These are phyloP conservation scores for Sarcophaga caerulescens DNA, from an alignment of 2,888 invertebrate species.

Conservation along the genomic window DNA sequence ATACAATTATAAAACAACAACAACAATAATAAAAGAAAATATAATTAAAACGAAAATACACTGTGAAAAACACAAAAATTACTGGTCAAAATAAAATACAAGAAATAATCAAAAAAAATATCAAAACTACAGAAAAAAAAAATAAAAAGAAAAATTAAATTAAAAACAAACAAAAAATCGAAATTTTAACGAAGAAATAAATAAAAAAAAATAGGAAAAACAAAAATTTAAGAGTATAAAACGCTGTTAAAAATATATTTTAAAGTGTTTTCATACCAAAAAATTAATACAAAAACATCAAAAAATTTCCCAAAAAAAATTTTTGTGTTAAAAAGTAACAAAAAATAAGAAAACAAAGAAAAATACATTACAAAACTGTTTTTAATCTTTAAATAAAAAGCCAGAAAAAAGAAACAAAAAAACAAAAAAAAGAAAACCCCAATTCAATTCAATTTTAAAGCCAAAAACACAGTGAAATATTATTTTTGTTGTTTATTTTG, in stretches of 20 bases:
- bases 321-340: conserved; percentile 60
- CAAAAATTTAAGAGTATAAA: too few relatives aligned
- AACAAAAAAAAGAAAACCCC: conserved; percentile 13
- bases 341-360: conserved; percentile 27
- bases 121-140: conserved; percentile 52
- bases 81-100: conserved; percentile 11
- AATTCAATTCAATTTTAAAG: conserved; percentile 4
- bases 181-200: too few relatives aligned
- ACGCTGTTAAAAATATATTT: background rate
- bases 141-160: conserved; percentile 66
- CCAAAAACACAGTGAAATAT: background rate
- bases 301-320: too few relatives aligned
- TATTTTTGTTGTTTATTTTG: conserved; percentile 63
- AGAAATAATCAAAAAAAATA: conserved; percentile 29
- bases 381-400: conserved; percentile 32
- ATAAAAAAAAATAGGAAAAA: too few relatives aligned
- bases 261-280: background rate
- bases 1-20: conserved; percentile 61
- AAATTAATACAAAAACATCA: too few relatives aligned
- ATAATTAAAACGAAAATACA: conserved; percentile 57
- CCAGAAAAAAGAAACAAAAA: conserved; percentile 36
- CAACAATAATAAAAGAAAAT: conserved; percentile 59
- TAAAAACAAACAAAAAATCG: background rate
- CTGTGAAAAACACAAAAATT: conserved; percentile 20
- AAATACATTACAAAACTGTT: conserved; percentile 27